Evolutionary conservation across 2,113 vertebrate genomes (phyloP).

Genomic region (Aepyceros melampus): DNA sequence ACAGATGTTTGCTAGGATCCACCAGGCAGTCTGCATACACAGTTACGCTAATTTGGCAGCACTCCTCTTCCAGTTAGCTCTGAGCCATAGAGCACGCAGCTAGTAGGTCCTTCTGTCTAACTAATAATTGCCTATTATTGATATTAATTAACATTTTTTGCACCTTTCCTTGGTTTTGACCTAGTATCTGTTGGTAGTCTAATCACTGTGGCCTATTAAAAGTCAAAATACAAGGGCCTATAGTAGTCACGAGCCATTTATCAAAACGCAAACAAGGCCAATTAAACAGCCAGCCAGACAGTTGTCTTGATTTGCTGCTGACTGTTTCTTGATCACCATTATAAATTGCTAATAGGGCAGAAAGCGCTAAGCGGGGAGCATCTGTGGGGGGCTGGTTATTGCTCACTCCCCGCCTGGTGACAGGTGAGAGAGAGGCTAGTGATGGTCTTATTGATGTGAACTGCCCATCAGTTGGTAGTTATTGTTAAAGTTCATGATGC

Average conservation of each 20-base stretch:
- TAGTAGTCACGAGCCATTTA: conserved; percentile 95
- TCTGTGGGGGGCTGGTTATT: conserved; percentile 88
- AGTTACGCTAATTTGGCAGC: conserved; percentile 98
- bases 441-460: conserved; percentile 92
- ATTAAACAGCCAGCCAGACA: conserved; percentile 97
- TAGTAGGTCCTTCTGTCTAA: conserved; percentile 99
- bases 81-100: conserved; percentile 96
- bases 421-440: conserved; percentile 92
- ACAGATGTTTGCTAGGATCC: conserved; percentile 99
- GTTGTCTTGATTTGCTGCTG: conserved; percentile 98
- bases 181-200: conserved; percentile 98
- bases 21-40: conserved; percentile 91
- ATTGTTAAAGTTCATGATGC: conserved; percentile 89
- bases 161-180: conserved; percentile 95
- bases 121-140: conserved; percentile 99
- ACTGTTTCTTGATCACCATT: conserved; percentile 99
- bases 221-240: conserved; percentile 89
- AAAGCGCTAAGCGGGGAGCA: conserved; percentile 89
- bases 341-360: conserved; percentile 99
- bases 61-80: conserved; percentile 95
- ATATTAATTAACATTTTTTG: conserved; percentile 99
- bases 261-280: conserved; percentile 99
- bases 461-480: conserved; percentile 92
- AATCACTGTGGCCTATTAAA: conserved; percentile 98
- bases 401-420: conserved; percentile 91